Conservation (phyloP, 2,888 invertebrate genomes). For the Furcula furcula region DNA sequence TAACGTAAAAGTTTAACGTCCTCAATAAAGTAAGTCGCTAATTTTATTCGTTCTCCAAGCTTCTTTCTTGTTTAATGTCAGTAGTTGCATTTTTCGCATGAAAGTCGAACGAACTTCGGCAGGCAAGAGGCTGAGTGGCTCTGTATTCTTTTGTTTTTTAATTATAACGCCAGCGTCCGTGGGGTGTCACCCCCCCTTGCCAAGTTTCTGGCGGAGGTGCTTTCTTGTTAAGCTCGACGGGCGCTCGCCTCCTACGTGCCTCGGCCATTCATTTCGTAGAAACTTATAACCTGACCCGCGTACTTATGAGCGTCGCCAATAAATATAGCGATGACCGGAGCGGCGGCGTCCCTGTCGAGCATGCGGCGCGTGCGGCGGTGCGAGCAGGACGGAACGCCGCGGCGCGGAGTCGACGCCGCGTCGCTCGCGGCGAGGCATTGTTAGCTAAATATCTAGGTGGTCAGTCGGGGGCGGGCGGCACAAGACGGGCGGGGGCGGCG, state of each 20-base stretch:
- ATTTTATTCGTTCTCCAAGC: constrained; percentile 32
- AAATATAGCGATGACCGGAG: constrained; percentile 81
- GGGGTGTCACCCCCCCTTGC: constrained; percentile 60
- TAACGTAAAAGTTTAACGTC: too few species aligned
- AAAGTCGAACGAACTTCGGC: constrained; percentile 61
- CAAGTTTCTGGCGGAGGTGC: constrained; percentile 73
- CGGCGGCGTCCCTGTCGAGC: constrained; percentile 61
- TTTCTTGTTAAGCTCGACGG: constrained; percentile 73
- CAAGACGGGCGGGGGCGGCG: constrained; percentile 55
- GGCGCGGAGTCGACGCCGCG: too few species aligned
- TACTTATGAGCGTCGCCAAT: constrained; percentile 82
- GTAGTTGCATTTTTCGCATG: constrained; percentile 71
- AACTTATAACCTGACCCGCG: constrained; percentile 82
- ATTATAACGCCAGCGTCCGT: constrained; percentile 72
- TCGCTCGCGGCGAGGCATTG: constrained; percentile 72
- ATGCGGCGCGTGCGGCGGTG: constrained; percentile 28
- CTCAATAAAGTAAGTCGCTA: constrained; percentile 33
- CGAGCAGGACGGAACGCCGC: constrained; percentile 58
- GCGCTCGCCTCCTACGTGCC: constrained; percentile 77
- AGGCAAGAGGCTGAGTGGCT: constrained; percentile 74
- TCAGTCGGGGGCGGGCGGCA: constrained; percentile 69
- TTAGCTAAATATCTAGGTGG: constrained; percentile 82
- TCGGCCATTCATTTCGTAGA: constrained; percentile 79
- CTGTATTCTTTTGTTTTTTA: constrained; percentile 82
- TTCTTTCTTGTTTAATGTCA: constrained; percentile 51